phyloP scores from a whole-genome alignment of 2,888 invertebrate genomes.

The Trypoxylon attenuatum region DNA sequence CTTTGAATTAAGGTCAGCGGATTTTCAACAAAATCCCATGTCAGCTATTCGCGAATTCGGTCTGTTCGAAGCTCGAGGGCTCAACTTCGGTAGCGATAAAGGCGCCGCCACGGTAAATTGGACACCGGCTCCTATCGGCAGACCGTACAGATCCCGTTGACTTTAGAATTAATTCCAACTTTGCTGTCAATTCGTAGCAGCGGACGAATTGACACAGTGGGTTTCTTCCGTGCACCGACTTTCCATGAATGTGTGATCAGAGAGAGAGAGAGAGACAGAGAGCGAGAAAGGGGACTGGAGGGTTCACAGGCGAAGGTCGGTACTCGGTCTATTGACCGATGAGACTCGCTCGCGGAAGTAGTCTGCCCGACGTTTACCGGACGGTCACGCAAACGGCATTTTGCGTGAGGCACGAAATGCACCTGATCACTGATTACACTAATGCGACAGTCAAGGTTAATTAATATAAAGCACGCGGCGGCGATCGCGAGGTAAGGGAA shows the following conservation, averaged over 20 bases:
- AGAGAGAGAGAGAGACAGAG: too few relatives aligned
- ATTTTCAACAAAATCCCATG: slow-evolving; percentile 28
- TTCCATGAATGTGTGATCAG: slow-evolving; percentile 2
- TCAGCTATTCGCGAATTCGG: slow-evolving; percentile 16
- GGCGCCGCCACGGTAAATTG: slow-evolving; percentile 17
- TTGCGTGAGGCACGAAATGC: slow-evolving; percentile 34
- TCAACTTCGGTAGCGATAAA: slow-evolving; percentile 13
- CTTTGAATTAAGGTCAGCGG: slow-evolving; percentile 41
- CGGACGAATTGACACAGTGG: slow-evolving; percentile 8
- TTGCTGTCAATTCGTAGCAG: slow-evolving; percentile 33
- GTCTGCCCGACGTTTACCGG: slow-evolving; percentile 1
- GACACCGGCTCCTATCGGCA: slow-evolving; percentile 22
- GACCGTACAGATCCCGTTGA: slow-evolving; percentile 11
- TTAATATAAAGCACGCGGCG: slow-evolving; percentile 4
- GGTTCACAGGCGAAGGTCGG: slow-evolving; percentile 3
- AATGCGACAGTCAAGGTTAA: slow-evolving; percentile 16
- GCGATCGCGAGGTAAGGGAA: not conserved
- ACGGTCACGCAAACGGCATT: slow-evolving; percentile 17
- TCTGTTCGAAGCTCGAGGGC: slow-evolving; percentile 9
- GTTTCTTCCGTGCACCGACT: not conserved
- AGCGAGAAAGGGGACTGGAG: too few relatives aligned
- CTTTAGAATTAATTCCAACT: slow-evolving; percentile 33
- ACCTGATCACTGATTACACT: slow-evolving; percentile 1
- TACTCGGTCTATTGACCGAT: slow-evolving; percentile 6
- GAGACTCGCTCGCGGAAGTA: slow-evolving; percentile 11